phyloP scores from a whole-genome alignment of 2,797 vertebrate species.

The Platyrinchus mystaceus region DNA sequence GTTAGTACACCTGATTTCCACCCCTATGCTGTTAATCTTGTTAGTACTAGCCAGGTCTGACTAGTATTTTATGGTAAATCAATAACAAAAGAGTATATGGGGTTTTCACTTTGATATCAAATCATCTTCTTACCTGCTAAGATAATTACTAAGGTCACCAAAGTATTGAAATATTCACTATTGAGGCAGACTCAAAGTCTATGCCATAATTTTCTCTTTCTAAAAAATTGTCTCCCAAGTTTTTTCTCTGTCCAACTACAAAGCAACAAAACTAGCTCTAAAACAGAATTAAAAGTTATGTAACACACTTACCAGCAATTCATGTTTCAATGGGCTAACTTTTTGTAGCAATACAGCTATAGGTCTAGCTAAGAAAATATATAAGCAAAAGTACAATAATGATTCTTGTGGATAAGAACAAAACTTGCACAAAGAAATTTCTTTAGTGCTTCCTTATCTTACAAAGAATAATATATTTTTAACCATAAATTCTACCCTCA shows the following conservation, averaged over 20 bases:
- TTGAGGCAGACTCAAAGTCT: neutral
- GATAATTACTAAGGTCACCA: constrained; percentile 5
- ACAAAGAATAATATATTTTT: neutral
- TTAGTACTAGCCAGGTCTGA: constrained; percentile 41
- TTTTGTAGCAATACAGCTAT: neutral
- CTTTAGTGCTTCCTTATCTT: neutral
- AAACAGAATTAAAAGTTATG: neutral
- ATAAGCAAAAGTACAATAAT: neutral
- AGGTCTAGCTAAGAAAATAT: neutral
- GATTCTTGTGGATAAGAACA: neutral
- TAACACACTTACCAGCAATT: neutral
- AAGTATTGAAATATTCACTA: constrained; percentile 8
- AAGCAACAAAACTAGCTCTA: neutral
- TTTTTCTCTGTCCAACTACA: neutral
- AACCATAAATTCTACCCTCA: neutral
- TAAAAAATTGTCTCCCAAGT: neutral
- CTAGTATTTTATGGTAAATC: constrained; percentile 22
- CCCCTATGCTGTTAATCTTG: neutral
- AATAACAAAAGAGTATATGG: constrained; percentile 3
- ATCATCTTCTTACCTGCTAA: neutral
- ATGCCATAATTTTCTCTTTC: neutral
- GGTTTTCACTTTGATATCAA: constrained; percentile 38
- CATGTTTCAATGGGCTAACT: neutral
- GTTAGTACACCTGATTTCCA: constrained; percentile 15
- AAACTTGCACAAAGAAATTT: neutral